phyloP scores from a whole-genome alignment of 1,140 invertebrate species.

The Plutomurus gul region DNA sequence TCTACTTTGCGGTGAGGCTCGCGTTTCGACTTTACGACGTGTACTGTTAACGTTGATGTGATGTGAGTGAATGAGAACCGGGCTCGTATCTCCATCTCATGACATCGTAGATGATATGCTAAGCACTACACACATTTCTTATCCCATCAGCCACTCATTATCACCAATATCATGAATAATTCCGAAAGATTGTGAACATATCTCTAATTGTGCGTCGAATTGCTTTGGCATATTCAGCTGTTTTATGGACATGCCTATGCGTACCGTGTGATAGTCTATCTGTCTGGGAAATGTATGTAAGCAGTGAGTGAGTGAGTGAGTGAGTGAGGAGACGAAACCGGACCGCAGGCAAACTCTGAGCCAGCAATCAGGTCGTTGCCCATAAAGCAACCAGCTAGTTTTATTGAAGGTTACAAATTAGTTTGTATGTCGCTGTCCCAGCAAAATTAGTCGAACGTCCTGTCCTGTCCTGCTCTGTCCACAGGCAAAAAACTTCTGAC shows the following conservation, averaged over 20 bases:
- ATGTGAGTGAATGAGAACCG: slow-evolving; percentile 1
- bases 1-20: slow-evolving; percentile 36
- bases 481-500: slow-evolving; percentile 23
- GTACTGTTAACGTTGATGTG: slow-evolving; percentile 10
- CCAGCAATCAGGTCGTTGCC: neutral
- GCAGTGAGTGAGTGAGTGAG: neutral
- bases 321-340: neutral
- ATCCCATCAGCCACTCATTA: neutral
- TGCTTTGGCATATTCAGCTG: neutral
- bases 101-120: neutral
- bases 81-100: slow-evolving; percentile 4
- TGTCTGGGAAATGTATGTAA: no score
- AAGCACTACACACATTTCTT: neutral
- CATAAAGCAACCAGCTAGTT: slow-evolving; percentile 4
- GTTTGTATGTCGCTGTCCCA: slow-evolving; percentile 18
- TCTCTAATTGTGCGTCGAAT: neutral
- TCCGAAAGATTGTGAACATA: neutral
- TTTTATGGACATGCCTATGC: neutral
- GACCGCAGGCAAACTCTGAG: slow-evolving; percentile 17
- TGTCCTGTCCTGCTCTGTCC: slow-evolving; percentile 22
- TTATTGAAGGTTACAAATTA: slow-evolving; percentile 33
- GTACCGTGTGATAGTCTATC: neutral
- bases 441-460: slow-evolving; percentile 25
- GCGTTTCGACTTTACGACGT: slow-evolving; percentile 33
- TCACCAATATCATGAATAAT: slow-evolving; percentile 32